These are phyloP conservation scores for Pristionchus exspectatus DNA, from an alignment of 2,888 invertebrate genomes.

Conservation along the genomic window DNA sequence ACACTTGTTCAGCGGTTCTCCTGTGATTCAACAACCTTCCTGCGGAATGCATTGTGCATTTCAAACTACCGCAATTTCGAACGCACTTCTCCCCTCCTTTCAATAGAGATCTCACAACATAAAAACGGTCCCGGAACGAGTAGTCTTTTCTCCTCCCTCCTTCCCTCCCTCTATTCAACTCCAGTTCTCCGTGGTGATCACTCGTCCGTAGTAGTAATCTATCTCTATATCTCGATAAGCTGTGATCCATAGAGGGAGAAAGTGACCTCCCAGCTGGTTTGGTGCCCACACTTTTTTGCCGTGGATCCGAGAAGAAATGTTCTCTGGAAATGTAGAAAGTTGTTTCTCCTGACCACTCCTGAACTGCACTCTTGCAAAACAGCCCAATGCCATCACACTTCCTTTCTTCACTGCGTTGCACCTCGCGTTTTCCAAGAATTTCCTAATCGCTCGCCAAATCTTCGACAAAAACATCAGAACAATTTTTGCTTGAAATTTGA, in stretches of 20 bases:
- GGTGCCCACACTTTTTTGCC: not conserved
- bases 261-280: slow-evolving; percentile 29
- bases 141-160: not conserved
- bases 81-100: not conserved
- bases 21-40: not conserved
- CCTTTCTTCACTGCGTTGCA: not conserved
- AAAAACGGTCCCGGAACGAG: not conserved
- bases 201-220: slow-evolving; percentile 41
- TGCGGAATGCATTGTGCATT: too few species aligned
- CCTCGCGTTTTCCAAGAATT: not conserved
- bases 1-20: not conserved
- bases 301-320: not conserved
- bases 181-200: slow-evolving; percentile 16
- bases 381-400: not conserved
- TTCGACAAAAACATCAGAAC: not conserved
- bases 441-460: not conserved
- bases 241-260: not conserved
- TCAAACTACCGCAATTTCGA: not conserved
- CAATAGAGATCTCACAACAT: not conserved
- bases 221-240: slow-evolving; percentile 18
- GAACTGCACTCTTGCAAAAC: not conserved
- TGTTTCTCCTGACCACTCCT: not conserved
- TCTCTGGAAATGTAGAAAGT: not conserved
- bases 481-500: not conserved
- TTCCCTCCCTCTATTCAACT: not conserved